Evolutionary conservation across 2,888 invertebrate genomes (phyloP), one percentile per base, ranked within the genome.

Genomic region (Nomada goodeniana): DNA sequence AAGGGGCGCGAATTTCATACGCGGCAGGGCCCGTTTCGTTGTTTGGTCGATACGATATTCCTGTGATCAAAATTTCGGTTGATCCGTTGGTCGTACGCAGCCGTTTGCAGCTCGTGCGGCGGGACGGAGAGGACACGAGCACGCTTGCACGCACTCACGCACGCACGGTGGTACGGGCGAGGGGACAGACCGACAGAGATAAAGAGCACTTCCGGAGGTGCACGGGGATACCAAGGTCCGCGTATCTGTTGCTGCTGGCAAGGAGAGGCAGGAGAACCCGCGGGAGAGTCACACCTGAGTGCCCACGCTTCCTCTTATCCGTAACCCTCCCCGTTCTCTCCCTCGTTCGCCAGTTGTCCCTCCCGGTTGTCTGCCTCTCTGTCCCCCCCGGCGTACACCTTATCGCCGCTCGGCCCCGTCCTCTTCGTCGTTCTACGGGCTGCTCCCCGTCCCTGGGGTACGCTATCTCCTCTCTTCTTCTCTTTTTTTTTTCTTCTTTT

Each of bases 121-220:
- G 18, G 26, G 36, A 13, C 29, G 64, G 42, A 52, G 47, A 44
- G 47, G 76, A 36, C 26, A 60, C 70, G 52, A 53, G 71, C 60
- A 60, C 42, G 70, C 55, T 67, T 29, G 57, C 71, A 70, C 64
- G 80, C 78, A 75, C 70, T 76, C 77, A 72, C 68, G 75, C 79
- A 73, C 75, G 71, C 76, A 76, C 82, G 73, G 50, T 65, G 78
- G 86, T 83, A 85, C 81, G 82, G 85, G 86, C 87, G 89, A 90
- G 92, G 93, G 93, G 92, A 93, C 92, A 93, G 90, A 91, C 93
- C 91, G 93, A 93, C 93, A 91, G 92, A 93, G 93, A 93, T 93
- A 93, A 93, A 93, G 92, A 92, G 91, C 92, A 91, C 92, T 93
- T 93, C 93, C 93, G 93, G 93, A 91, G 91, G 89, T 87, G 81